Conservation (phyloP, 2,797 vertebrate species). For the Coregonus ussuriensis region DNA sequence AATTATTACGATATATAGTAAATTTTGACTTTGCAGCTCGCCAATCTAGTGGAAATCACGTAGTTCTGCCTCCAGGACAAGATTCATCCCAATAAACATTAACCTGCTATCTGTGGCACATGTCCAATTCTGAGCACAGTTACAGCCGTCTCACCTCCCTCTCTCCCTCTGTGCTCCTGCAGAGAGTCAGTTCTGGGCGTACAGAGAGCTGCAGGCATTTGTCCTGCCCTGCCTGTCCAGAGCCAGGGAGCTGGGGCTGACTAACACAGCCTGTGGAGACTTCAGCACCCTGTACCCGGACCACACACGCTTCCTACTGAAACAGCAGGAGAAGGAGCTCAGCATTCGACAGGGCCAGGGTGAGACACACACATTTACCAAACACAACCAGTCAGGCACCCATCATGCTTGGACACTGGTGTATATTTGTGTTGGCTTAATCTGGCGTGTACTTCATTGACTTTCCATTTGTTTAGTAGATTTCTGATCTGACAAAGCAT, state of each 20-base stretch:
- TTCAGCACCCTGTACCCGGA: conserved; percentile 83
- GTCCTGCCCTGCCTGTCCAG: conserved; percentile 74
- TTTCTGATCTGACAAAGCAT: background rate
- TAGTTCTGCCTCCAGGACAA: no score
- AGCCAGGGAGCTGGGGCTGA: conserved; percentile 67
- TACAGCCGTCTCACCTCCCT: background rate
- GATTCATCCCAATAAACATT: background rate
- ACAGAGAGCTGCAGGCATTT: conserved; percentile 76
- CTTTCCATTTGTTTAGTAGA: background rate
- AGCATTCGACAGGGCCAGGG: conserved; percentile 66
- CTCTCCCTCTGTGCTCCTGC: conserved; percentile 31
- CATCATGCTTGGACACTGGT: no score
- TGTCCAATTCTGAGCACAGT: background rate
- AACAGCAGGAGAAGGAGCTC: conserved; percentile 85
- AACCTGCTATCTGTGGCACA: background rate
- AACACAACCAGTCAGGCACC: background rate
- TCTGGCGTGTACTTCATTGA: background rate
- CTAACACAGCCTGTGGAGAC: conserved; percentile 65
- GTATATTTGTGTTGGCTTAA: no score
- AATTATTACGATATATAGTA: no score
- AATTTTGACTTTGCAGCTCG: no score
- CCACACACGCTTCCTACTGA: conserved; percentile 86
- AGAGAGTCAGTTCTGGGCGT: conserved; percentile 85
- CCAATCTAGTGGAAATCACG: no score
- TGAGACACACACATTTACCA: conserved; percentile 29